Evolutionary conservation across 2,797 vertebrate species (phyloP).

Genomic region (Phrynocephalus forsythii): DNA sequence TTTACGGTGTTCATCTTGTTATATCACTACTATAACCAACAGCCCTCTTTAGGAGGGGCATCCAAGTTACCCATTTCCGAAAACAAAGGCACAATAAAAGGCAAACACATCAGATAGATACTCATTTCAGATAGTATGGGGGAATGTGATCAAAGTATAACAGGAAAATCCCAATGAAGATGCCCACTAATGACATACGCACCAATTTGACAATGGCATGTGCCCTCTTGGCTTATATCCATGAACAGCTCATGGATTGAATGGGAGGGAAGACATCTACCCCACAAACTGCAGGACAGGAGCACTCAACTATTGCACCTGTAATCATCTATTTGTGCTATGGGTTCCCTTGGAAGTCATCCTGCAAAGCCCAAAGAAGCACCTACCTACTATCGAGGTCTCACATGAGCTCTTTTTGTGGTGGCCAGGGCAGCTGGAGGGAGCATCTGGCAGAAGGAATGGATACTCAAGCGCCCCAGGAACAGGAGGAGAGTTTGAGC

Average conservation of each 20-base stretch:
- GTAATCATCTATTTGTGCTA: background rate
- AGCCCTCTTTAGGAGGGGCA: background rate
- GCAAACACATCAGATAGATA: background rate
- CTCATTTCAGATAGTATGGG: too few relatives aligned
- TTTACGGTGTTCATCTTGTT: background rate
- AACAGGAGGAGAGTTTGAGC: constrained; percentile 21
- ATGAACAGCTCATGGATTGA: background rate
- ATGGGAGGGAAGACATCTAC: too few relatives aligned
- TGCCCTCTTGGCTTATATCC: background rate
- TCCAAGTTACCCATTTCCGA: background rate
- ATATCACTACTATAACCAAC: too few relatives aligned
- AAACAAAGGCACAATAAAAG: background rate
- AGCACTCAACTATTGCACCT: too few relatives aligned
- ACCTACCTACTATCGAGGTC: constrained; percentile 52
- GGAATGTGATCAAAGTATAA: background rate
- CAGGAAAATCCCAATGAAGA: background rate
- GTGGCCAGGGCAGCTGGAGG: background rate
- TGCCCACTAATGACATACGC: background rate
- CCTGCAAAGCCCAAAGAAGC: background rate
- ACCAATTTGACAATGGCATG: fast-evolving
- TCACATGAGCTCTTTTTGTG: background rate
- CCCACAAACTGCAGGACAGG: too few relatives aligned
- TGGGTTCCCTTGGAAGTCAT: background rate
- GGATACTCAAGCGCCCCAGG: background rate
- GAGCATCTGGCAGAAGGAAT: background rate